Evolutionary conservation across 2,113 vertebrate genomes (phyloP).

Genomic region (Motacilla alba): DNA sequence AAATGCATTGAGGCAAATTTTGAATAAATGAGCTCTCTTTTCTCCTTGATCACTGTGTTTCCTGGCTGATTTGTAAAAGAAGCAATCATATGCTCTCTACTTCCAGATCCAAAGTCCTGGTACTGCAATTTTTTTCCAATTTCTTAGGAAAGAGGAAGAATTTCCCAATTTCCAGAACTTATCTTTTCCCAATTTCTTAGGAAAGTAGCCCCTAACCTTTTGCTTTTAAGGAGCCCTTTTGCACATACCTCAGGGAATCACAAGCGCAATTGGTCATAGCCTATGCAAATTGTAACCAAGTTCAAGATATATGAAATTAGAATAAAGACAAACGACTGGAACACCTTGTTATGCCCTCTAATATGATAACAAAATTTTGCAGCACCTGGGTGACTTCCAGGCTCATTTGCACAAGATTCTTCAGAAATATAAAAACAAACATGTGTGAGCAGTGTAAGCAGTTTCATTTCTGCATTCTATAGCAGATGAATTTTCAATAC

Average conservation of each 20-base stretch:
- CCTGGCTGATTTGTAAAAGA: not conserved
- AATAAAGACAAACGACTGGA: not conserved
- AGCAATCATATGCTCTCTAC: not conserved
- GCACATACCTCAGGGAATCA: not conserved
- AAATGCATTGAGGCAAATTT: not conserved
- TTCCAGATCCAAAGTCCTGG: not conserved
- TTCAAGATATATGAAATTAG: not conserved
- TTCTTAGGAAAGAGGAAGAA: not conserved
- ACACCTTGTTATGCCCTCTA: not conserved
- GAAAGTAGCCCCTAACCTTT: not conserved
- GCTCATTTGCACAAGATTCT: conserved; percentile 34
- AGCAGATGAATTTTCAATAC: not conserved
- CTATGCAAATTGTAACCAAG: not conserved
- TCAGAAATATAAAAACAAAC: conserved; percentile 46
- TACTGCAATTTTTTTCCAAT: not conserved
- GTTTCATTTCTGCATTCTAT: conserved; percentile 29
- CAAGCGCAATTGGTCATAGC: not conserved
- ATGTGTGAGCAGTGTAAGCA: not conserved
- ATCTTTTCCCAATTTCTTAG: not conserved
- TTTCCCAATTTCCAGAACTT: not conserved
- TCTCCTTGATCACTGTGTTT: not conserved
- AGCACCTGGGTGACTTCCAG: not conserved
- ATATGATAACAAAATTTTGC: not conserved
- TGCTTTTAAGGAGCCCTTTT: not conserved
- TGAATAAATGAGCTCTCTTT: not conserved